These are phyloP conservation scores for Magallana angulata DNA, from an alignment of 1,140 invertebrate species.

Conservation along the genomic window DNA sequence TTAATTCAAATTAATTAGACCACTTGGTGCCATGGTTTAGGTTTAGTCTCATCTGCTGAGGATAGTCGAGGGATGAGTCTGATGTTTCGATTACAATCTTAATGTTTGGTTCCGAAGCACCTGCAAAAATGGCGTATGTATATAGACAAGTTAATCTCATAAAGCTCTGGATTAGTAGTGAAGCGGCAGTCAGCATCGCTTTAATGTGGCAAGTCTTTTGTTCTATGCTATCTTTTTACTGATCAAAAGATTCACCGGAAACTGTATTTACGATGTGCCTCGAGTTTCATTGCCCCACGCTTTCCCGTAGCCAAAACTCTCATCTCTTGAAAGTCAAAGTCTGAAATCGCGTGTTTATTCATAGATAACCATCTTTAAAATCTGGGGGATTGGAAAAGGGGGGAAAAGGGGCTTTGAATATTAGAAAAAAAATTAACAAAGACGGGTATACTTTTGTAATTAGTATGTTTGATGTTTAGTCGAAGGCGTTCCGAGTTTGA, in stretches of 20 bases:
- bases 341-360: slow-evolving; percentile 34
- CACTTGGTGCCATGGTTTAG: slow-evolving; percentile 3
- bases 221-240: slow-evolving; percentile 25
- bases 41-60: not conserved
- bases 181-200: slow-evolving; percentile 20
- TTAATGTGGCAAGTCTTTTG: slow-evolving; percentile 26
- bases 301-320: not conserved
- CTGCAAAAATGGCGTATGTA: slow-evolving; percentile 3
- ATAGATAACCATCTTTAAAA: not conserved
- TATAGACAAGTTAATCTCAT: slow-evolving; percentile 21
- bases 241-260: slow-evolving; percentile 32
- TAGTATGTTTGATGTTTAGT: not conserved
- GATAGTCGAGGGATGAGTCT: not conserved
- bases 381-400: not conserved
- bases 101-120: slow-evolving; percentile 28
- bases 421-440: not conserved
- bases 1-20: slow-evolving; percentile 24
- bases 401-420: not conserved
- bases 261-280: slow-evolving; percentile 26
- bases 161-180: not conserved
- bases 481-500: not conserved
- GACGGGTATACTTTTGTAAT: not conserved
- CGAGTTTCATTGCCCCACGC: not conserved
- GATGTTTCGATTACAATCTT: slow-evolving; percentile 28
- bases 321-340: not conserved